Evolutionary conservation across 2,888 invertebrate species (phyloP).

Genomic region (Chalcosyrphus nemorum): DNA sequence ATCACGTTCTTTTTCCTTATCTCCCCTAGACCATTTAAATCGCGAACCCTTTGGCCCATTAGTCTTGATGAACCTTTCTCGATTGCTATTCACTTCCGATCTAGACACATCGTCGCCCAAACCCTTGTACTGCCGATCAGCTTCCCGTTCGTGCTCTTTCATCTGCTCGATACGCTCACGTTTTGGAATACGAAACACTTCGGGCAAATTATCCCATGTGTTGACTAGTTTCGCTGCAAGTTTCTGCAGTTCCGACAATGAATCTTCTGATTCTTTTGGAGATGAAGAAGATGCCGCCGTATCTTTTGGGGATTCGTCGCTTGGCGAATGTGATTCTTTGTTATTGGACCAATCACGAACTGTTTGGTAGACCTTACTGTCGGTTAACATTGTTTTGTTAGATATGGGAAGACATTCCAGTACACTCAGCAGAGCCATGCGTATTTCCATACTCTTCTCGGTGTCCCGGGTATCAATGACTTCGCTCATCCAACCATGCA

Average conservation of each 20-base stretch:
- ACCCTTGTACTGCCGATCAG: conserved; percentile 84
- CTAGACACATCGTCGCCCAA: conserved; percentile 57
- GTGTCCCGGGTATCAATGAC: conserved; percentile 75
- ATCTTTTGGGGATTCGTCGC: conserved; percentile 72
- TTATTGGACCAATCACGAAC: conserved; percentile 91
- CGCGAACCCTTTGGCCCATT: conserved; percentile 62
- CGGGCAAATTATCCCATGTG: conserved; percentile 80
- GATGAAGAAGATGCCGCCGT: neutral
- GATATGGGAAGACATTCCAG: conserved; percentile 94
- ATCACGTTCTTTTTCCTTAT: conserved; percentile 41
- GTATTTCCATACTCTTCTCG: conserved; percentile 80
- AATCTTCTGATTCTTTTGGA: neutral
- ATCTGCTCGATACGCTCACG: conserved; percentile 96
- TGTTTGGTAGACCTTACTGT: conserved; percentile 93
- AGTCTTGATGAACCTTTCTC: conserved; percentile 47
- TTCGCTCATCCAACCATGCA: conserved; percentile 97
- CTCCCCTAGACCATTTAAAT: conserved; percentile 35
- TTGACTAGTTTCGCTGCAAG: conserved; percentile 75
- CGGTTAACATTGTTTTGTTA: conserved; percentile 95
- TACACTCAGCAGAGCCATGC: conserved; percentile 89
- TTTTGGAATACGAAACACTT: conserved; percentile 94
- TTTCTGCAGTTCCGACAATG: conserved; percentile 76
- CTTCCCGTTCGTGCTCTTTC: conserved; percentile 97
- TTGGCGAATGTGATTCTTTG: conserved; percentile 66
- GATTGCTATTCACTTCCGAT: conserved; percentile 25